Evolutionary conservation across 2,888 invertebrate species (phyloP).

Genomic region (Graphium colonna): DNA sequence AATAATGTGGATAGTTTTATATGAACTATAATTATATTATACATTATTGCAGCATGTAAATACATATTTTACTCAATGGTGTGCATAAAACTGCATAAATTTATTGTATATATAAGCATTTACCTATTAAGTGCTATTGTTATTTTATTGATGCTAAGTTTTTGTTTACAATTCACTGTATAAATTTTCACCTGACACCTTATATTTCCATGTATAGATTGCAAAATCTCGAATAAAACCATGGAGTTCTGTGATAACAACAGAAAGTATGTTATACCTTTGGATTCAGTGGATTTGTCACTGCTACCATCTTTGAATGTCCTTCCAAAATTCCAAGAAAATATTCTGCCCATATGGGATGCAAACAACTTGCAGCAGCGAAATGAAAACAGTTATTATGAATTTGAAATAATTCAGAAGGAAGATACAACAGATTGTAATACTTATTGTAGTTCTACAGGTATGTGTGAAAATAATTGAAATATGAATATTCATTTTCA

Average conservation of each 20-base stretch:
- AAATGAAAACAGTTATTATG: conserved; percentile 2
- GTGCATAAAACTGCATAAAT: too few relatives aligned
- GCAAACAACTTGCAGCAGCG: neutral
- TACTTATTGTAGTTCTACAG: neutral
- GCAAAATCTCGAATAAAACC: neutral
- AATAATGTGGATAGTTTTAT: too few relatives aligned
- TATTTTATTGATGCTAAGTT: too few relatives aligned
- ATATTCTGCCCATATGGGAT: neutral
- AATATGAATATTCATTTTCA: too few relatives aligned
- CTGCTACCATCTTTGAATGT: neutral
- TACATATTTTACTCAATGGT: too few relatives aligned
- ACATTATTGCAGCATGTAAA: too few relatives aligned
- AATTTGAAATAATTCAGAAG: conserved; percentile 2
- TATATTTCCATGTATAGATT: too few relatives aligned
- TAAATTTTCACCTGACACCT: too few relatives aligned
- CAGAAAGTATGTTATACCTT: neutral
- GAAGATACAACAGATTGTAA: neutral
- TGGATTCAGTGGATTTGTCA: neutral
- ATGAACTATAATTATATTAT: too few relatives aligned
- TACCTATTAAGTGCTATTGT: too few relatives aligned
- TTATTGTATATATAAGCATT: too few relatives aligned
- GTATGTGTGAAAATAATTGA: neutral
- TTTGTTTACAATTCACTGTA: too few relatives aligned
- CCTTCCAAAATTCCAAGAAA: neutral
- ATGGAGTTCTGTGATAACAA: neutral